phyloP scores from a whole-genome alignment of 2,888 invertebrate species.

The Tridacna crocea region DNA sequence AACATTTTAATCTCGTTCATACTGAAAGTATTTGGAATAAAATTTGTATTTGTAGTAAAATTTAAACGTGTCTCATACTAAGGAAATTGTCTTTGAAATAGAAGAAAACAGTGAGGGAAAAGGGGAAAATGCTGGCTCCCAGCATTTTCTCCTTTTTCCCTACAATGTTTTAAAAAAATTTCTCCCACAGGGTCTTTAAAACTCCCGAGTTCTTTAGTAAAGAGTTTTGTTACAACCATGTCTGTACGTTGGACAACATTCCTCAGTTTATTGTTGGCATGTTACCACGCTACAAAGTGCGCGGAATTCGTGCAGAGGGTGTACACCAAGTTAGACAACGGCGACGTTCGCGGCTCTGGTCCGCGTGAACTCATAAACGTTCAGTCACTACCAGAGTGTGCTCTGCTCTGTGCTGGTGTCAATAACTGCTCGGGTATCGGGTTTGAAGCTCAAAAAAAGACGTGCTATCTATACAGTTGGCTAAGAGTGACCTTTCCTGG shows the following conservation, averaged over 20 bases:
- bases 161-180: not conserved
- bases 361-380: not conserved
- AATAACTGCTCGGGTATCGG: not conserved
- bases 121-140: too few relatives aligned
- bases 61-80: too few relatives aligned
- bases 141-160: not conserved
- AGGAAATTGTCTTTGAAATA: too few relatives aligned
- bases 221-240: not conserved
- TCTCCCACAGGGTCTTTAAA: not conserved
- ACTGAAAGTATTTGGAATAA: too few relatives aligned
- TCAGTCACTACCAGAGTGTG: constrained; percentile 7
- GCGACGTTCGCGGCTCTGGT: not conserved
- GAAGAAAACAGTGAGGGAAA: too few relatives aligned
- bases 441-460: constrained; percentile 4
- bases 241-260: not conserved
- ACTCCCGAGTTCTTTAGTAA: not conserved
- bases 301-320: constrained; percentile 9
- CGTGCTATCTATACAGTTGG: constrained; percentile 8
- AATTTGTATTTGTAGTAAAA: too few relatives aligned
- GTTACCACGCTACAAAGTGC: not conserved
- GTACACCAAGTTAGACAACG: not conserved
- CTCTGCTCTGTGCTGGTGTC: not conserved
- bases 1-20: too few relatives aligned
- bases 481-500: not conserved
- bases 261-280: not conserved